A percentile compares a stretch with the other conserved stretches of the same genome.
Evolutionary conservation across 2,113 vertebrate species (phyloP).

Genomic region (Theristicus caerulescens): DNA sequence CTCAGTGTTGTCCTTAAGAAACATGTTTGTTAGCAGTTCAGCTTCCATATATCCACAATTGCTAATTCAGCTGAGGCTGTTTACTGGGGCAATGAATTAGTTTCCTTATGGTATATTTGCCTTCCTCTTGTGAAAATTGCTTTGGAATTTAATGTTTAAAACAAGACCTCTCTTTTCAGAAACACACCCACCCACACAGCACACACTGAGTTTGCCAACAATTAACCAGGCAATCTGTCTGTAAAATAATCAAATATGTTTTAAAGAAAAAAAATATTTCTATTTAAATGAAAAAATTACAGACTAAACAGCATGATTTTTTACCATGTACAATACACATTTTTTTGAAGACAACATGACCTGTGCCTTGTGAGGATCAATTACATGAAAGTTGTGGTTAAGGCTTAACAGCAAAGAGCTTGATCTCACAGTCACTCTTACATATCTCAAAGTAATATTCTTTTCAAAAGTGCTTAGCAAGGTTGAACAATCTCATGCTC

Average conservation of each 20-base stretch:
- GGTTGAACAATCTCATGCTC: neutral
- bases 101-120: neutral
- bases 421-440: neutral
- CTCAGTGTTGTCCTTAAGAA: neutral
- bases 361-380: neutral
- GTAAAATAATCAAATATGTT: neutral
- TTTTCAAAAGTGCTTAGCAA: neutral
- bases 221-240: slow-evolving; percentile 7
- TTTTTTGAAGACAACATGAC: neutral
- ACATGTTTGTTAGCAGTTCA: neutral
- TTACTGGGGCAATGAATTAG: neutral
- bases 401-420: neutral
- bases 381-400: neutral
- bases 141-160: neutral
- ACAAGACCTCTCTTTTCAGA: neutral
- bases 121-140: neutral
- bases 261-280: neutral
- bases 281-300: neutral
- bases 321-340: fast-evolving
- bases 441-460: neutral
- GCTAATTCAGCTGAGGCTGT: neutral
- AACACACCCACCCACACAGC: neutral
- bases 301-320: neutral
- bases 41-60: neutral
- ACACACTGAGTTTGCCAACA: slow-evolving; percentile 30